Base-by-base conservation (phyloP, 2,113 vertebrate genomes). In the Lepisosteus osseus region DNA sequence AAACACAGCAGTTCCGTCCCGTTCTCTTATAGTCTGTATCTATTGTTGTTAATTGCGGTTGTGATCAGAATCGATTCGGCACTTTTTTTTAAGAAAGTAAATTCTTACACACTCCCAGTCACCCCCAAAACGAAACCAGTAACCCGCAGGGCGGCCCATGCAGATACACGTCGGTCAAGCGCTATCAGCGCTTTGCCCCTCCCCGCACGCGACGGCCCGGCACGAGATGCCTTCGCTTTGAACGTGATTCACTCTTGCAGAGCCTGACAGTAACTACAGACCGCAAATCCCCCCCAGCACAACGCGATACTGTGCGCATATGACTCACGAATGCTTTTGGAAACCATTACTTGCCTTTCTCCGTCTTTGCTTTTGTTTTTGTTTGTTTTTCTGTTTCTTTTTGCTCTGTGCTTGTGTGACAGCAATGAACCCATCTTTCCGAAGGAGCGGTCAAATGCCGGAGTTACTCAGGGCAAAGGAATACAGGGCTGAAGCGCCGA, bases 241-340 rank as follows among this genome's bases (percentile, higher is more conserved):
- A 66, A 77, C 79, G 84, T 92, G 89, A 90, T 83, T 89, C 88
- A 91, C 90, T 84, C 65, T 80, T 82, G 61, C 64, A 3, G 62
- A 77, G 78, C 84, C 86, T 82, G 87, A 81, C 59, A 84, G 72
- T 81, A 83, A 87, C 82, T 62, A 59, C 75, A 42, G 68, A 78
- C 76, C 76, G 41, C 70, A 78, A 55, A 59, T 71, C 67, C 47
- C 71, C 55, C 65, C 68, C 79, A 84, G 63, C 77, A 80, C 77
- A 76, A 70, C 71, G 62, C 69, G 77, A 81, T 71, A 78, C 86
- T 75, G 79, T 67, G 66, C 41, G 74, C 13, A 12, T n/a, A n/a
- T 59, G 56, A 59, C 7, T 59, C 56, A 59, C 13, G 3, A 6
- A 4, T 8, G 2, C 13, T 59, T 12, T 59, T 59, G 56, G 56